Evolutionary conservation across 2,888 invertebrate species (phyloP).

Genomic region (Arge pagana): DNA sequence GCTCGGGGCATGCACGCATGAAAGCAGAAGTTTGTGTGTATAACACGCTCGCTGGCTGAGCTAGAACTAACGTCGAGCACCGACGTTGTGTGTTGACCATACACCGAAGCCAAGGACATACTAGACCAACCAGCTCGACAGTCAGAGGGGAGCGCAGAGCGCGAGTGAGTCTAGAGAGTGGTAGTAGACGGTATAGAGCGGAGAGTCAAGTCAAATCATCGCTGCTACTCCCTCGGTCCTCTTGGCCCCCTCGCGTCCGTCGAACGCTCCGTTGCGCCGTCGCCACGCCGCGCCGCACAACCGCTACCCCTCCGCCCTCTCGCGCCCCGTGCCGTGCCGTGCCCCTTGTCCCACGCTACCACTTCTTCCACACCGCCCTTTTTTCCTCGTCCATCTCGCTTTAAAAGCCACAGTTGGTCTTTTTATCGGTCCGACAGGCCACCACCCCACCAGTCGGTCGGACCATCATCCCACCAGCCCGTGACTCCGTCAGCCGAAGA

Average conservation of each 20-base stretch:
- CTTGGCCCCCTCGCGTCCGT: too few relatives aligned
- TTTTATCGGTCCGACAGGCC: constrained; percentile 13
- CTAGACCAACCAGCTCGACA: constrained; percentile 10
- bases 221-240: too few relatives aligned
- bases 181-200: neutral
- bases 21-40: constrained; percentile 4
- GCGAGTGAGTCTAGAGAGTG: neutral
- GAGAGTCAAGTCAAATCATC: constrained; percentile 17
- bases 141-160: neutral
- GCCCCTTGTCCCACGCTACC: neutral
- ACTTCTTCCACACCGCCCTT: too few relatives aligned
- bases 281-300: constrained; percentile 27
- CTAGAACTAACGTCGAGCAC: neutral
- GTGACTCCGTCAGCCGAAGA: constrained; percentile 21
- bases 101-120: constrained; percentile 10
- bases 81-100: neutral
- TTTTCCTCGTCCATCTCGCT: constrained; percentile 3
- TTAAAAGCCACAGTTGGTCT: constrained; percentile 24
- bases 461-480: constrained; percentile 25
- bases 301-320: constrained; percentile 22
- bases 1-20: constrained; percentile 15
- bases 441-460: constrained; percentile 4
- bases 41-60: neutral
- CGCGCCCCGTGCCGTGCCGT: constrained; percentile 27
- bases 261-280: too few relatives aligned